Conservation (phyloP, 2,113 vertebrate species). For the Eurystomus gularis region DNA sequence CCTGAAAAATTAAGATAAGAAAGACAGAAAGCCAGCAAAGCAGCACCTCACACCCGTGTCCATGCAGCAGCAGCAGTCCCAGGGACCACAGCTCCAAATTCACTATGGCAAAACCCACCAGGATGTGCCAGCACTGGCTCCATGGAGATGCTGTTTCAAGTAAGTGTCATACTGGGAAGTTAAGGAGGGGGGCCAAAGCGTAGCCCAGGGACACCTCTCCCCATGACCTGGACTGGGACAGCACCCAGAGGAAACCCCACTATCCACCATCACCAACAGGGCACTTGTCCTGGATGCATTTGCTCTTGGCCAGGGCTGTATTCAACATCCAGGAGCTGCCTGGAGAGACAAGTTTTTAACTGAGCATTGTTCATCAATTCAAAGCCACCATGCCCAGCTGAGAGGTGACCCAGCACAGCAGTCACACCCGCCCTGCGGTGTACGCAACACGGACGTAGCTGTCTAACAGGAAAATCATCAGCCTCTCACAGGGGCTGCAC, state of each 20-base stretch:
- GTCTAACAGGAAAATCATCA: not conserved
- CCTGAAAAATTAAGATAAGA: not conserved
- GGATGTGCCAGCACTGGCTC: not conserved
- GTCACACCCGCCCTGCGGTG: accelerated
- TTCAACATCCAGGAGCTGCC: not conserved
- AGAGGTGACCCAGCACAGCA: not conserved
- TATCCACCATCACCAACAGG: not conserved
- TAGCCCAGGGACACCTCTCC: not conserved
- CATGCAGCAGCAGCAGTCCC: accelerated
- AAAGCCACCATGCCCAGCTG: not conserved
- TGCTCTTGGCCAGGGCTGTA: not conserved
- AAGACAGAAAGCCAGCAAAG: not conserved
- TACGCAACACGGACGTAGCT: accelerated
- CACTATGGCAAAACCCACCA: accelerated
- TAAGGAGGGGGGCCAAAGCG: accelerated
- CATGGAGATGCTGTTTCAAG: not conserved
- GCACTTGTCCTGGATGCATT: not conserved
- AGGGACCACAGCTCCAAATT: not conserved
- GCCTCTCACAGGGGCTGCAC: not conserved
- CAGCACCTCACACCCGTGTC: accelerated
- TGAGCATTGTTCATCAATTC: not conserved
- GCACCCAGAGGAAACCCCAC: not conserved
- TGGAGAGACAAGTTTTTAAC: not conserved
- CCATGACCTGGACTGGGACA: accelerated
- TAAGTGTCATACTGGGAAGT: accelerated